phyloP scores from a whole-genome alignment of 53 echinoderm and acorn worm genomes.

The Hippasteria phrygiana region DNA sequence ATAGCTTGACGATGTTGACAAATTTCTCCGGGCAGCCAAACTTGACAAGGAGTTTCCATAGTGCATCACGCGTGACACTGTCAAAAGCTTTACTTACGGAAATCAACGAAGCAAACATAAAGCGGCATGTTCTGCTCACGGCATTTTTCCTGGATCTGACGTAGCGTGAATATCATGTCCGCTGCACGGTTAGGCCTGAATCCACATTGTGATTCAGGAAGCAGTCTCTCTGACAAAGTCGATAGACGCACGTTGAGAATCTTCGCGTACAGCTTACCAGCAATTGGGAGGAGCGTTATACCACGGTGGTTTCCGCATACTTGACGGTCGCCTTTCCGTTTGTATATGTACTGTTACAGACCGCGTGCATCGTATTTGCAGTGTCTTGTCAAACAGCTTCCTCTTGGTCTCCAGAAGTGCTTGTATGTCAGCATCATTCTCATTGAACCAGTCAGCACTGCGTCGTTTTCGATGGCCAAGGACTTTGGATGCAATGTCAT shows the following conservation, averaged over 20 bases:
- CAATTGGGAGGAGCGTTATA: neutral
- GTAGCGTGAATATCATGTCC: neutral
- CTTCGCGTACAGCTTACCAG: neutral
- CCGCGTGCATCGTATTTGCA: too few species aligned
- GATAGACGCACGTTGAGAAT: neutral
- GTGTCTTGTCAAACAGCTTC: too few species aligned
- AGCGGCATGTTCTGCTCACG: neutral
- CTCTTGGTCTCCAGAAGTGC: too few species aligned
- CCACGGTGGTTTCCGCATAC: neutral
- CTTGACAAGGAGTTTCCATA: neutral
- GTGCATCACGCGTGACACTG: neutral
- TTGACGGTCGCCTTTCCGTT: too few species aligned
- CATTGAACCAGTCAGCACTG: too few species aligned
- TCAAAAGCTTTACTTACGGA: neutral
- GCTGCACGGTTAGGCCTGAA: neutral
- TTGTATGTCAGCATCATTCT: too few species aligned
- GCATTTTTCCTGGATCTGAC: neutral
- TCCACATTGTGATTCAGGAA: neutral
- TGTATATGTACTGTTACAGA: too few species aligned
- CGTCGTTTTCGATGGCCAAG: too few species aligned
- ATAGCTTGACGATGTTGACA: neutral
- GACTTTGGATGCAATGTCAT: too few species aligned
- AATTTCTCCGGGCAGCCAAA: conserved; percentile 1
- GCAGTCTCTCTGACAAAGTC: neutral
- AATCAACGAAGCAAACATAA: neutral